Evolutionary conservation across 2,888 invertebrate species (phyloP), one percentile per base, ranked within the genome.

Genomic region (Nemotelus pantherinus): DNA sequence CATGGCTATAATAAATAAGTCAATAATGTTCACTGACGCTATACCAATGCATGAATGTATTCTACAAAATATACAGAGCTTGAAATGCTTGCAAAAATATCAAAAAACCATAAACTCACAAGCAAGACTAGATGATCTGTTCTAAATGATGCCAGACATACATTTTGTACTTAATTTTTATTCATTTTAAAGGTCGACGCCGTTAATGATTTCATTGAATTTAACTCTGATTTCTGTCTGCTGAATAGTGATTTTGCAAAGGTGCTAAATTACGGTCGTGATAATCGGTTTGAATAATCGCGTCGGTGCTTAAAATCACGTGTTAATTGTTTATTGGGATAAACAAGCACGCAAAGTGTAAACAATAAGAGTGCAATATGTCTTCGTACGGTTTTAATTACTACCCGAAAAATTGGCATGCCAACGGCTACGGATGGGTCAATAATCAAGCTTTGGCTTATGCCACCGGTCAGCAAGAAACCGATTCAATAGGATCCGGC

Each of bases 331-430:
- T 10, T 53, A 53, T 53, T 53, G 53, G 53, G 10, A 7, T 53
- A 53, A 7, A 53, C 53, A 53, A 6, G 53, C 10, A 6, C 7
- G 53, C 1, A 53, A 6, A 53, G 53, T 53, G 6, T 10, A 53
- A 53, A 7, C 10, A 53, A 10, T 53, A 10, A 39, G 5, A 3
- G 39, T 47, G 45, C 58, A 60, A 60, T 2, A 60, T 72, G 72
- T 72, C 72, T n/a, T 57, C 71, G 43, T 60, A 72, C 60, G 72
- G 72, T 48, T 74, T 60, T 76, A 78, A 82, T 77, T 78, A 85
- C 80, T 86, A 85, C 82, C 86, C 86, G 60, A 86, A 86, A 82
- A 86, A 86, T 82, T 86, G 85, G 83, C 84, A 85, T 81, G 83
- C 86, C 63, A 85, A 83, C 79, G 86, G 86, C 80, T 84, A 85